These are phyloP conservation scores for Acrobasis consociella DNA, from an alignment of 2,888 invertebrate species.

Conservation along the genomic window DNA sequence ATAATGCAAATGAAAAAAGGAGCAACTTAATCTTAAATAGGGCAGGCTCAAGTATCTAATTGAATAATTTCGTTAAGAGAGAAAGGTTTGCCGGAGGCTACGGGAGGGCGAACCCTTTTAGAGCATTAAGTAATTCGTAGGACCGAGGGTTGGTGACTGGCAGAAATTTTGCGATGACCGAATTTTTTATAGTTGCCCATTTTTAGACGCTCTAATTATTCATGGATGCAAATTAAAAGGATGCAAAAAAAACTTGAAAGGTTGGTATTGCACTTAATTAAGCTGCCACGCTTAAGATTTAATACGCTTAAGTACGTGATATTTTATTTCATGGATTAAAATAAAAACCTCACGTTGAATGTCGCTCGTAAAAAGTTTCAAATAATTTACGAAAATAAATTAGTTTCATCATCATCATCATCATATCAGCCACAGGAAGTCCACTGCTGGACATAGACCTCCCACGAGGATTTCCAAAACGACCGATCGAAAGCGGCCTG, in stretches of 20 bases:
- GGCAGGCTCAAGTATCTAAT: constrained; percentile 61
- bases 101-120: constrained; percentile 46
- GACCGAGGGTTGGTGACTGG: constrained; percentile 36
- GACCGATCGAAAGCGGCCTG: too few relatives aligned
- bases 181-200: constrained; percentile 12
- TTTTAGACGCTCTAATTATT: constrained; percentile 1
- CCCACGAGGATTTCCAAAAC: too few relatives aligned
- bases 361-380: too few relatives aligned
- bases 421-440: too few relatives aligned
- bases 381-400: too few relatives aligned
- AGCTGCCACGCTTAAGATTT: too few relatives aligned
- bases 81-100: constrained; percentile 50
- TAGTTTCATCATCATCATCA: too few relatives aligned
- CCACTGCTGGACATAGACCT: too few relatives aligned
- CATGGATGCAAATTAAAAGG: not conserved
- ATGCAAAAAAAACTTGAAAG: not conserved
- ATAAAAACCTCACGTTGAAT: too few relatives aligned
- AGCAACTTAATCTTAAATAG: constrained; percentile 60
- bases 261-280: too few relatives aligned
- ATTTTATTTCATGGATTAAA: too few relatives aligned
- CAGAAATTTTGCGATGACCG: constrained; percentile 28
- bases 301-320: too few relatives aligned
- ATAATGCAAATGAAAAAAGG: constrained; percentile 63
- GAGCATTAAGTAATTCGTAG: constrained; percentile 52
- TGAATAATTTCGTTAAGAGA: constrained; percentile 70